phyloP scores from a whole-genome alignment of 2,888 invertebrate genomes.

The Timandra comae region DNA sequence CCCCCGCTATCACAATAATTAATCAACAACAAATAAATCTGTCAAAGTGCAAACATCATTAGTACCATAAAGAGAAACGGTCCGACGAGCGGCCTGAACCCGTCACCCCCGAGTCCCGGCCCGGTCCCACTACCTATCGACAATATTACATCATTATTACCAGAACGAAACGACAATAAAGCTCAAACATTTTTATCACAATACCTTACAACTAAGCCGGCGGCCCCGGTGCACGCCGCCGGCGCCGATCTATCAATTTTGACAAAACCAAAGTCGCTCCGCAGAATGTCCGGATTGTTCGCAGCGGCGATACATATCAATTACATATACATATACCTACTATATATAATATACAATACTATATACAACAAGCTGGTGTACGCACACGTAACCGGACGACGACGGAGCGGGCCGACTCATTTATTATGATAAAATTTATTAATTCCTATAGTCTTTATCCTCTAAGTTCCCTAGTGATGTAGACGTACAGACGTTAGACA shows the following conservation, averaged over 20 bases:
- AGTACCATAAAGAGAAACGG: conserved; percentile 26
- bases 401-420: too few relatives aligned
- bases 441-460: too few relatives aligned
- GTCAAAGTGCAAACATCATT: conserved; percentile 35
- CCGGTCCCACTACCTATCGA: conserved; percentile 19
- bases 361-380: conserved; percentile 42
- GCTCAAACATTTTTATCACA: conserved; percentile 44
- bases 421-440: too few relatives aligned
- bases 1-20: conserved; percentile 30
- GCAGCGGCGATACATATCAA: conserved; percentile 33
- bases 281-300: conserved; percentile 27
- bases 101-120: conserved; percentile 6
- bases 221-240: conserved; percentile 10
- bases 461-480: neutral
- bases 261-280: conserved; percentile 14
- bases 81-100: conserved; percentile 6
- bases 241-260: conserved; percentile 9
- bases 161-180: conserved; percentile 30
- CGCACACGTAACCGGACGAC: too few relatives aligned
- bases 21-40: conserved; percentile 41
- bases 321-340: conserved; percentile 24
- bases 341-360: conserved; percentile 50
- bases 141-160: conserved; percentile 23
- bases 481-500: neutral
- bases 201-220: conserved; percentile 34